Conservation (phyloP, 2,797 vertebrate species). For the Avahi laniger region DNA sequence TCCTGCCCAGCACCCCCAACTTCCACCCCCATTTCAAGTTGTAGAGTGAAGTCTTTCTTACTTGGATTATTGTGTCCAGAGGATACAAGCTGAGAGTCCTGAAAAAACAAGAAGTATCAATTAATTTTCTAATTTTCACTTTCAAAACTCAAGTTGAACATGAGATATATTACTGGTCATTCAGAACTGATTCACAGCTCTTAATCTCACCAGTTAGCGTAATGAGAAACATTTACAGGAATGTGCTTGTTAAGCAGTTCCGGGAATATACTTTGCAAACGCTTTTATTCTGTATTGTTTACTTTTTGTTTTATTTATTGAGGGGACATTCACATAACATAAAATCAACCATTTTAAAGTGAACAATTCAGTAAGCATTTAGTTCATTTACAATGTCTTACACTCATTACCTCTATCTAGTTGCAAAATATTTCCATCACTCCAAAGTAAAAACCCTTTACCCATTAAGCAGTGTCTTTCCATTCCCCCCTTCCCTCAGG, state of each 20-base stretch:
- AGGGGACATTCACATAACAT: background rate
- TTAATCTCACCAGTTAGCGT: background rate
- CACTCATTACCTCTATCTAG: background rate
- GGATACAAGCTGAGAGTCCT: conserved; percentile 86
- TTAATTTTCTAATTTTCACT: conserved; percentile 67
- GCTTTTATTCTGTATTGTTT: background rate
- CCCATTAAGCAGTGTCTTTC: background rate
- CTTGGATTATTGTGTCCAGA: conserved; percentile 87
- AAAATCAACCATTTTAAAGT: background rate
- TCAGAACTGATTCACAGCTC: background rate
- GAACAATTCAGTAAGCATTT: background rate
- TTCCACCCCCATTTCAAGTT: background rate
- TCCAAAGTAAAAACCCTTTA: background rate
- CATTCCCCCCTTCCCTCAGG: accelerated
- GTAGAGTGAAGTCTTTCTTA: conserved; percentile 79
- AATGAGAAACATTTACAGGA: background rate
- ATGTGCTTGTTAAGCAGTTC: background rate
- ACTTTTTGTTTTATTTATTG: conserved; percentile 17
- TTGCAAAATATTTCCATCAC: background rate
- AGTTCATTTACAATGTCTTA: background rate
- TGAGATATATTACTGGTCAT: background rate
- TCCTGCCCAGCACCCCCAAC: background rate
- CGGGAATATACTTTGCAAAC: background rate
- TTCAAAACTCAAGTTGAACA: conserved; percentile 57
- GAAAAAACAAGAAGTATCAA: conserved; percentile 79